Base-by-base conservation (phyloP, 2,113 vertebrate genomes). In the Melospiza georgiana region DNA sequence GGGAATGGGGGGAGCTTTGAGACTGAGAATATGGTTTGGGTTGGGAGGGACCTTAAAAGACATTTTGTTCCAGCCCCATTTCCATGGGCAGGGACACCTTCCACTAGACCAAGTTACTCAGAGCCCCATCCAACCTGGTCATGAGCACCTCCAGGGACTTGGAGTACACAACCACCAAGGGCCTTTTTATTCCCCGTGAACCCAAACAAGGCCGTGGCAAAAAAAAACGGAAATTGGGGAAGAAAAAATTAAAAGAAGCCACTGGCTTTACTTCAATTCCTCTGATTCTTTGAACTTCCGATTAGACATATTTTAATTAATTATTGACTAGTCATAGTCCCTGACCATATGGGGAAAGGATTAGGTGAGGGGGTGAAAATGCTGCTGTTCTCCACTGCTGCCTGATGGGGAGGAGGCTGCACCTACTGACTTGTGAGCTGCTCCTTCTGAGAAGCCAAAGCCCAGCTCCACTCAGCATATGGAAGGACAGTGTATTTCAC, bases 281-380 rank as follows among this genome's bases (percentile, higher is more conserved):
- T 82, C 39, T 73, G 10, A 16, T 90, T 82, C 21, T 72, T 58
- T 92, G 51, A 91, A 76, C 27, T 93, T 85, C 11, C 52, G 61
- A 73, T 85, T 28, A 76, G 69, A 54, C 37, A 22, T 67, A 33
- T 85, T 94, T 86, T 62, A 52, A 89, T 95, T 69, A 91, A 76
- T 95, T 91, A 83, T 82, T 91, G 58, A 79, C 23, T 59, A 54
- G 25, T 48, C 10, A 24, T 39, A 69, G 33, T 87, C 46, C 41
- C 74, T 85, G 18, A 48, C 46, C 46, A 25, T 79, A 87, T 28
- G 87, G 67, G 54, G 33, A 85, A 19, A 16, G 58, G 28, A 82
- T 85, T 48, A 39, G 24, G 25, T 73, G 87, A 49, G 76, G n/a
- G 1, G 3, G 11, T 77, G 44, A 52, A 82, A 12, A 51, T 72